Conservation (phyloP, 2,113 vertebrate species). For the Grantiella picta region DNA sequence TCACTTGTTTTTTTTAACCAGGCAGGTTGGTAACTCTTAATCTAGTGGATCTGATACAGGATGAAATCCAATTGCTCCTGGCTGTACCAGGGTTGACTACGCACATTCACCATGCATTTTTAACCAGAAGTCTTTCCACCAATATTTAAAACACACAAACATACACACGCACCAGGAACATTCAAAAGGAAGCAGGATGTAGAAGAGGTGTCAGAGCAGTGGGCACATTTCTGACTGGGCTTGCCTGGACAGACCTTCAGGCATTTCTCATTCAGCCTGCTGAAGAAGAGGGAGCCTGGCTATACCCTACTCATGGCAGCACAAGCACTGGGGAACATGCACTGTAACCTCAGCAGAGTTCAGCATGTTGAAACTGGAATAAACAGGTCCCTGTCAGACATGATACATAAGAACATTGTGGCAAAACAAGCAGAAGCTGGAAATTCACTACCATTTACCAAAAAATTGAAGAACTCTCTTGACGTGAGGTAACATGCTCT, state of each 20-base stretch:
- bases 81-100: neutral
- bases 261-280: neutral
- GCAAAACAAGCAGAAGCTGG: neutral
- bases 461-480: neutral
- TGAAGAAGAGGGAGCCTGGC: neutral
- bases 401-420: neutral
- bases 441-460: neutral
- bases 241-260: neutral
- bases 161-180: fast-evolving
- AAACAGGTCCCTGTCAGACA: neutral
- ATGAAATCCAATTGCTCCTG: neutral
- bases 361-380: neutral
- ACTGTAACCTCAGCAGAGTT: neutral
- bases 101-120: fast-evolving
- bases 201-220: neutral
- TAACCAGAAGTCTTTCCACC: neutral
- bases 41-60: neutral
- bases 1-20: neutral
- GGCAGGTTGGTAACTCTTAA: neutral
- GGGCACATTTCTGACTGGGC: neutral
- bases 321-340: fast-evolving
- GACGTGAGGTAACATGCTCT: neutral
- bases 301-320: neutral
- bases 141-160: neutral
- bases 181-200: neutral